phyloP scores from a whole-genome alignment of 2,797 vertebrate species.

The Tragopan temminckii region DNA sequence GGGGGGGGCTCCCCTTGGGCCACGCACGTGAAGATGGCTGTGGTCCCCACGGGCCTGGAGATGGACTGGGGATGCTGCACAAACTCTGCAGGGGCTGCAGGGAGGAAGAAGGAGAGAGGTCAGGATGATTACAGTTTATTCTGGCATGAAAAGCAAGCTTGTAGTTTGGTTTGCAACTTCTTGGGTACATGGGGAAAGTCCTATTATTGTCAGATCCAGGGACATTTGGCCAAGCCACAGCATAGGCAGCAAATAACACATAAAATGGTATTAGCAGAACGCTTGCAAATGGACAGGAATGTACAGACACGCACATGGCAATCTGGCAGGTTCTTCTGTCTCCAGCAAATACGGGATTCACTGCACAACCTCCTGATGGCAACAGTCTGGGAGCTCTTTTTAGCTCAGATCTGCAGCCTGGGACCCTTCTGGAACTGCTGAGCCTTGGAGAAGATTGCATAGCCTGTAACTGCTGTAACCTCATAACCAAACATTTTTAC shows the following conservation, averaged over 20 bases:
- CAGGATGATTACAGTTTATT: neutral
- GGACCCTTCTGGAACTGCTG: neutral
- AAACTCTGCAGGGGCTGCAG: constrained; percentile 94
- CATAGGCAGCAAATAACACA: neutral
- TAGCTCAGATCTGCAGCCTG: neutral
- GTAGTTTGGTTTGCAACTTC: accelerated
- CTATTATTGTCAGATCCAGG: neutral
- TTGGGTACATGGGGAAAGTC: neutral
- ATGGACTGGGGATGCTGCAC: constrained; percentile 97
- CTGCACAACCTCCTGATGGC: neutral
- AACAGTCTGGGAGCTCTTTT: neutral
- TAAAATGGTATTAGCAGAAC: neutral
- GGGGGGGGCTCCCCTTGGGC: constrained; percentile 94
- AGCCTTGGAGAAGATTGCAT: neutral
- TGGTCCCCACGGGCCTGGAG: constrained; percentile 93
- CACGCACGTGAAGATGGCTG: constrained; percentile 96
- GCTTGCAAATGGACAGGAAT: neutral
- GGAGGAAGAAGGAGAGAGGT: neutral
- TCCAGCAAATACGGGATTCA: neutral
- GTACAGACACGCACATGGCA: neutral
- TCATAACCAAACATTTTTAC: neutral
- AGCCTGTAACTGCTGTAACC: neutral
- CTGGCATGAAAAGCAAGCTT: accelerated
- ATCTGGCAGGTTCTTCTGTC: neutral
- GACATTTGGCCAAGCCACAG: neutral